A percentile compares a stretch with the other conserved stretches of the same genome.
Evolutionary conservation across 2,113 vertebrate genomes (phyloP).

Genomic region (Ramphastos sulfuratus): DNA sequence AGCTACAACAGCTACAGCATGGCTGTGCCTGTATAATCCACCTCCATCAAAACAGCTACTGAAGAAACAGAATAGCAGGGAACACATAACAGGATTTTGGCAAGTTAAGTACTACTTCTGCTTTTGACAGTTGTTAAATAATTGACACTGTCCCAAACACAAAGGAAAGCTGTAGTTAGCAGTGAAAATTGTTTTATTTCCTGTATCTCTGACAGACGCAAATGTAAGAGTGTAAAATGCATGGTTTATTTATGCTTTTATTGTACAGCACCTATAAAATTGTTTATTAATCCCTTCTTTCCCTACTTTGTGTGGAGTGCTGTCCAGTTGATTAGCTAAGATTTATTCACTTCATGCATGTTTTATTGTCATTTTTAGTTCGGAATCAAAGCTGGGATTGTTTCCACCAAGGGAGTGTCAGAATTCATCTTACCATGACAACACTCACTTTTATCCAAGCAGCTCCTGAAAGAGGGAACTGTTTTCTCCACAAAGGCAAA

Average conservation of each 20-base stretch:
- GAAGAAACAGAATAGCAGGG: neutral
- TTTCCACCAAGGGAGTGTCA: neutral
- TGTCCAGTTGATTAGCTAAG: neutral
- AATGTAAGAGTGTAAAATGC: neutral
- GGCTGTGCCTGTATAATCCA: neutral
- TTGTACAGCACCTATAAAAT: neutral
- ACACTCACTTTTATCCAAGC: neutral
- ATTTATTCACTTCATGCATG: neutral
- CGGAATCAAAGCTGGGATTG: neutral
- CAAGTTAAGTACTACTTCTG: neutral
- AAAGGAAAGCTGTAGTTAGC: neutral
- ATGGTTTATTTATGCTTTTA: neutral
- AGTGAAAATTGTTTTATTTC: neutral
- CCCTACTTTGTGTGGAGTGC: neutral
- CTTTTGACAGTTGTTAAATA: neutral
- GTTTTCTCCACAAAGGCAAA: neutral
- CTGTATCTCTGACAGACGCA: neutral
- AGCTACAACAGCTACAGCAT: neutral
- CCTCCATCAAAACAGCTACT: neutral
- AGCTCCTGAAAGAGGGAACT: neutral
- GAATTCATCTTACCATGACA: conserved; percentile 20
- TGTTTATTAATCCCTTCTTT: neutral
- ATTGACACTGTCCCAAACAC: neutral
- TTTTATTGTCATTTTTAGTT: conserved; percentile 6
- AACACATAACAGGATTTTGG: neutral